Conservation (phyloP, 2,888 invertebrate genomes). For the Tenthredo scrophulariae region DNA sequence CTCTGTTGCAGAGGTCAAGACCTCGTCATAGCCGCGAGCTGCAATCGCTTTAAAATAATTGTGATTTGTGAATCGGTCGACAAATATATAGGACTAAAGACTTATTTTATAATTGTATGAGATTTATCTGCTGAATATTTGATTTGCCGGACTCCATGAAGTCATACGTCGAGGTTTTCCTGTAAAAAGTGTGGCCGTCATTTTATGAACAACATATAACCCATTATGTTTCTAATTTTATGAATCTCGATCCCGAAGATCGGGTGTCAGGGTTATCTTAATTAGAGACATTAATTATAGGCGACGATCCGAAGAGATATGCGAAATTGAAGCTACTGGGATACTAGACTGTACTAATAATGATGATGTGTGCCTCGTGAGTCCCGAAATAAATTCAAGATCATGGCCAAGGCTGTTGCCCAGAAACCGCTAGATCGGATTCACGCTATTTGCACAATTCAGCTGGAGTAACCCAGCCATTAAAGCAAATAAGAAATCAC, state of each 20-base stretch:
- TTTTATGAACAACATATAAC: not conserved
- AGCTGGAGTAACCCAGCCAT: not conserved
- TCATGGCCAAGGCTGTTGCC: conserved; percentile 43
- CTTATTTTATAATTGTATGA: not conserved
- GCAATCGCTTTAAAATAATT: not conserved
- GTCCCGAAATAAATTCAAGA: conserved; percentile 19
- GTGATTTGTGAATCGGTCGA: not conserved
- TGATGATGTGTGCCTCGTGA: not conserved
- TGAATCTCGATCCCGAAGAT: not conserved
- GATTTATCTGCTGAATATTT: not conserved
- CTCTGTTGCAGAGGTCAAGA: not conserved
- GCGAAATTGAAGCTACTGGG: not conserved
- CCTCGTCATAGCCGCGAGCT: conserved; percentile 26
- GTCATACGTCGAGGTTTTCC: not conserved
- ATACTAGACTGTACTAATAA: not conserved
- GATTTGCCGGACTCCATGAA: not conserved
- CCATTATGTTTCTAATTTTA: not conserved
- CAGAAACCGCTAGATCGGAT: not conserved
- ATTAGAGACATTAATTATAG: not conserved
- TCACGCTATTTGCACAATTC: not conserved
- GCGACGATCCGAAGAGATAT: conserved; percentile 28
- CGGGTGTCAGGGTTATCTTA: not conserved
- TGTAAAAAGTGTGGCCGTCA: not conserved
- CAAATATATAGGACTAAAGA: not conserved
- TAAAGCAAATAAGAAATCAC: not conserved